Evolutionary conservation across 2,113 vertebrate genomes (phyloP), one percentile per base, ranked within the genome.

Genomic region (Catharus fuscescens): DNA sequence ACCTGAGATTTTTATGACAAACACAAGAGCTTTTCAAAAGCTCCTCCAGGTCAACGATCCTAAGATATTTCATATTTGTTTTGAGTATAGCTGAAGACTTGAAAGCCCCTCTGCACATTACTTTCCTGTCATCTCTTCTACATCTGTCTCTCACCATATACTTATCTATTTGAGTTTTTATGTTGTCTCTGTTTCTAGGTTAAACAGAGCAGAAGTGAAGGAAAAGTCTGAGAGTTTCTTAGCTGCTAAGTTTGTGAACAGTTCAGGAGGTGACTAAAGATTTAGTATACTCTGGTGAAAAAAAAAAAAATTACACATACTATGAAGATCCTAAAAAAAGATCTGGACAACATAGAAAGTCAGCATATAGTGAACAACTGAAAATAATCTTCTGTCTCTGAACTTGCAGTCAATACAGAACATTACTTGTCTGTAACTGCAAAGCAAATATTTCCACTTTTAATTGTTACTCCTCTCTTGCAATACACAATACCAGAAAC

Each of bases 181-280:
- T 36, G 4, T 47, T 74, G 13, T 34, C 9, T 60, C 42, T 71
- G 65, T 80, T 91, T 53, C 34, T 32, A 62, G 34, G 79, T 86
- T 95, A 86, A 92, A 83, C 70, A 92, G 67, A 73, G 50, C 18
- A 86, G 64, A 94, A 92, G 25, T 15, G 47, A 87, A 85, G 15
- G 56, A 83, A 18, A 28, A 52, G 31, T 52, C 48, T 81, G 42
- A 32, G 45, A 77, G 67, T 86, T 93, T 83, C 67, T 80, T 21
- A 83, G 52, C 52, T 31, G 14, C 23, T 52, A 74, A 73, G 31
- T 76, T 36, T 88, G 20, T 53, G 34, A 93, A 72, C 9, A 56
- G 45, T 50, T 88, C 86, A 86, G 67, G 38, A 77, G 34, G 32
- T 62, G 82, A 59, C 64, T 80, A 34, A 69, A 88, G 36, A n/a